Evolutionary conservation across 2,888 invertebrate genomes (phyloP).

Genomic region (Agrochola circellaris): DNA sequence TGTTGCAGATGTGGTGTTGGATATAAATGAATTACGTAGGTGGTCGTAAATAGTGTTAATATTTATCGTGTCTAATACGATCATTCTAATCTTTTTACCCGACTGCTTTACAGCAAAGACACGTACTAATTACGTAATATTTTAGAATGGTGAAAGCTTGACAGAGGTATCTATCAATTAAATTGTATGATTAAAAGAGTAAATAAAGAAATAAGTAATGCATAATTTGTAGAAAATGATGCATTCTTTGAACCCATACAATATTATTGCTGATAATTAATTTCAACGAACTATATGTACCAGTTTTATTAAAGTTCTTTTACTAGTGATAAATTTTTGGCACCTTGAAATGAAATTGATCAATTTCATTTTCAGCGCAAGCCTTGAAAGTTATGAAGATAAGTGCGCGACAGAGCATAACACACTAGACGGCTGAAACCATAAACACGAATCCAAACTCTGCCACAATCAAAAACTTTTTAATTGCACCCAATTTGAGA

Average conservation of each 20-base stretch:
- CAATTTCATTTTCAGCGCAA: conserved; percentile 1
- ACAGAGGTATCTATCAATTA: neutral
- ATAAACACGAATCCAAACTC: conserved; percentile 62
- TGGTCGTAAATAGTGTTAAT: neutral
- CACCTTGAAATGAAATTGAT: conserved; percentile 6
- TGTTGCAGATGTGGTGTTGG: neutral
- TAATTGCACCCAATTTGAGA: conserved; percentile 87
- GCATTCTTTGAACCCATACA: neutral
- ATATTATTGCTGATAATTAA: too few relatives aligned
- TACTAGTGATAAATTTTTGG: too few relatives aligned
- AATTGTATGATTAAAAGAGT: neutral
- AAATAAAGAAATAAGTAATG: neutral
- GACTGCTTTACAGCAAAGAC: neutral
- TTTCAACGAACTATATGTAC: neutral
- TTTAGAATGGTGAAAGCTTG: neutral
- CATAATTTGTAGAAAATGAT: neutral
- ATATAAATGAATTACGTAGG: neutral
- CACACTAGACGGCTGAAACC: conserved; percentile 46
- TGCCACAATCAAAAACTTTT: conserved; percentile 81
- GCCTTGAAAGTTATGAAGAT: conserved; percentile 32
- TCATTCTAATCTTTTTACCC: neutral
- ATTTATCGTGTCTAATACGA: neutral
- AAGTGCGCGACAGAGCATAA: conserved; percentile 22
- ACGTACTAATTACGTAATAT: neutral
- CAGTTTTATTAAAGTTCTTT: neutral